Evolutionary conservation across 2,797 vertebrate genomes (phyloP), one percentile per base, ranked within the genome.

Genomic region (Mareca penelope): DNA sequence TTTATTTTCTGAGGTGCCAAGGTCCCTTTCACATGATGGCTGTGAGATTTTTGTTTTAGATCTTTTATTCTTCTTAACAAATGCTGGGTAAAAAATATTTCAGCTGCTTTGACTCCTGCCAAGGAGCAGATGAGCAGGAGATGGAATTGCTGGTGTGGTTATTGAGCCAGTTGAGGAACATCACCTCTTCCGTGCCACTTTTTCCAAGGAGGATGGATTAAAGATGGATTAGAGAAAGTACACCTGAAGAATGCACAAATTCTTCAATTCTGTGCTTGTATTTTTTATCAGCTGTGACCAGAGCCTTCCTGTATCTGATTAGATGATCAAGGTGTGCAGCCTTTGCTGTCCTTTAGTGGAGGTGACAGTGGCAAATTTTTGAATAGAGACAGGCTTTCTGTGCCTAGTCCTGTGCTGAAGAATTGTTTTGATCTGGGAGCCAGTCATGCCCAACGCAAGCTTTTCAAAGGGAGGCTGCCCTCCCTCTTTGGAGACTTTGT

Each of bases 1-100:
- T 46, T 46, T 0, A 0, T 73, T 69, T 94, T 83, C 40, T 6
- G 28, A 75, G 15, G 12, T 31, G n/a, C 40, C 44, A 23, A 12
- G 59, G 46, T 59, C 55, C 29, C 26, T 24, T 63, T 35, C 24
- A 1, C 0, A 0, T 39, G 1, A 9, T 22, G 23, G n/a, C 42
- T 17, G 23, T 1, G 39, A 61, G 81, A 23, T 48, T n/a, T 55
- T 18, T 68, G 0, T 0, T 71, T 82, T 23, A 78, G 14, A 12
- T 52, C 53, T 79, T 57, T 13, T 39, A 4, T 39, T 80, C n/a
- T 60, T 68, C 21, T 1, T 18, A 55, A 21, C 8, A 57, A 81
- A 55, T 18, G 17, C 18, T 80, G 37, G 9, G 7, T 35, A 48
- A n/a, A 40, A 42, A 12, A 3, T 8, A 7, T 31, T 22, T 3